These are phyloP conservation scores for Galerucella calmariensis DNA, from an alignment of 2,888 invertebrate genomes.

Conservation along the genomic window DNA sequence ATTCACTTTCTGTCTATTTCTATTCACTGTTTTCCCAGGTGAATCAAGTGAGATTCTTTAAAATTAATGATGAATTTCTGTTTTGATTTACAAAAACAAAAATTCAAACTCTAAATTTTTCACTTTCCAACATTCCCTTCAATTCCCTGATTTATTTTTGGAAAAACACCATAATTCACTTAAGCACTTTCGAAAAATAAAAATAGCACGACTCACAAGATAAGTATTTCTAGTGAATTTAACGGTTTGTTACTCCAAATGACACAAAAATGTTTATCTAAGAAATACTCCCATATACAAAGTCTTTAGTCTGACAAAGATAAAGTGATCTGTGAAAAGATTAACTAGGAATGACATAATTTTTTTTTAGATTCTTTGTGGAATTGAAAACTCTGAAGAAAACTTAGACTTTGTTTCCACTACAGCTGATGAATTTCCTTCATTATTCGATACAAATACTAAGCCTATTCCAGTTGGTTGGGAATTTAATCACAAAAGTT, in stretches of 20 bases:
- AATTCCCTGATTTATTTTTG: slow-evolving; percentile 9
- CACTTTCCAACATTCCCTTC: background rate
- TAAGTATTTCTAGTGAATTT: slow-evolving; percentile 7
- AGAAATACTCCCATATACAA: no score
- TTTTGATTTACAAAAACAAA: background rate
- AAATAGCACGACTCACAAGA: background rate
- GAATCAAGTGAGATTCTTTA: background rate
- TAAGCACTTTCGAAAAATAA: background rate
- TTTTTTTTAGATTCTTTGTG: slow-evolving; percentile 5
- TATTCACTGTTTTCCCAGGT: no score
- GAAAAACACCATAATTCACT: slow-evolving; percentile 11
- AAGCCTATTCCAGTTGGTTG: background rate
- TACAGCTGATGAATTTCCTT: background rate
- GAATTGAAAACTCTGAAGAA: background rate
- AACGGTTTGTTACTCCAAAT: slow-evolving; percentile 11
- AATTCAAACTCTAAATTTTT: background rate
- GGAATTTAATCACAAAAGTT: background rate
- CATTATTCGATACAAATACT: background rate
- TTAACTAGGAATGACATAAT: background rate
- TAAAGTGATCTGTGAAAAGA: background rate
- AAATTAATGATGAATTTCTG: background rate
- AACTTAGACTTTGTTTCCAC: background rate
- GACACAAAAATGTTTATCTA: slow-evolving; percentile 7
- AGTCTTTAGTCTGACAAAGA: background rate
- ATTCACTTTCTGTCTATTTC: no score